phyloP scores from a whole-genome alignment of 2,888 invertebrate species.

The Vesta saturnalis region DNA sequence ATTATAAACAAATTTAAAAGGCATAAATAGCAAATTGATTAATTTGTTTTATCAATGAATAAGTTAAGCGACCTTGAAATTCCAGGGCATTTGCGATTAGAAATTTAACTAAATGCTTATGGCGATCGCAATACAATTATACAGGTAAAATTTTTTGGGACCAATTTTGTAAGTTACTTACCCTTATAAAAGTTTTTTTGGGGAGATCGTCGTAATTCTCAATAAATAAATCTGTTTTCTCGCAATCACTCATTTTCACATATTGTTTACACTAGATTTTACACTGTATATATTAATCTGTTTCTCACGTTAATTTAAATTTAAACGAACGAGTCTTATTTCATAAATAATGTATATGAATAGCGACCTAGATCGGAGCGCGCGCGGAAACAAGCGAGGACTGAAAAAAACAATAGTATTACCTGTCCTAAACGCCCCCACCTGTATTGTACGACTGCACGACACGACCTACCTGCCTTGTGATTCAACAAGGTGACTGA shows the following conservation, averaged over 20 bases:
- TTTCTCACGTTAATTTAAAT: conserved; percentile 16
- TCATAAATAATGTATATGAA: conserved; percentile 31
- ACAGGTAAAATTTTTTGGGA: neutral
- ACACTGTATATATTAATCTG: neutral
- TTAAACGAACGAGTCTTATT: conserved; percentile 22
- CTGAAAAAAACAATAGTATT: conserved; percentile 42
- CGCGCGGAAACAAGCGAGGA: conserved; percentile 38
- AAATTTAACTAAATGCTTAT: too few species aligned
- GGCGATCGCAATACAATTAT: too few species aligned
- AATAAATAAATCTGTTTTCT: conserved; percentile 24
- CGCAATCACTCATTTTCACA: conserved; percentile 37
- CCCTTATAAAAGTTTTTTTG: conserved; percentile 43
- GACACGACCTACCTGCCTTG: conserved; percentile 39
- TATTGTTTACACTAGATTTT: neutral
- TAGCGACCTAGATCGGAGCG: conserved; percentile 36
- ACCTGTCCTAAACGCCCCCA: conserved; percentile 30
- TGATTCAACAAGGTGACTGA: conserved; percentile 44
- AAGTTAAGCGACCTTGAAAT: too few species aligned
- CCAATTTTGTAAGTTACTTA: conserved; percentile 22
- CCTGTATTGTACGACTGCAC: conserved; percentile 24
- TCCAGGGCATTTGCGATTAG: too few species aligned
- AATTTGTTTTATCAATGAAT: too few species aligned
- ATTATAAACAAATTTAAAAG: neutral
- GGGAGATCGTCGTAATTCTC: conserved; percentile 39
- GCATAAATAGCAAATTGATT: neutral